Base-by-base conservation (phyloP, 35 echinoderm and acorn worm genomes). In the Apostichopus japonicus region DNA sequence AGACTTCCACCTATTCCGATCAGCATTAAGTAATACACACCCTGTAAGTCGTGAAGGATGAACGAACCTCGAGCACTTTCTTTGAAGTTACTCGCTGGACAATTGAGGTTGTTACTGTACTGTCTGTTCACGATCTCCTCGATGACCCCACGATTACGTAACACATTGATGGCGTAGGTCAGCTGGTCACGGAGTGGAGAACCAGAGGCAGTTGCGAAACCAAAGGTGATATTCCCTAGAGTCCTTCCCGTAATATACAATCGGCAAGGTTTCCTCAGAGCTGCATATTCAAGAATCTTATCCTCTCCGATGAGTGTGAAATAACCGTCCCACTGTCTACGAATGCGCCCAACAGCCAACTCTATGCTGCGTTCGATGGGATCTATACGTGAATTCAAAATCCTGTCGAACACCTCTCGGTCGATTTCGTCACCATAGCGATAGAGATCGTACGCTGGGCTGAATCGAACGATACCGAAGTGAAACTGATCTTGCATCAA, bases 181-280 rank as follows among this genome's bases (percentile, higher is more conserved):
- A 99, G 76, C 54, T 95, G 95, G 77, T 99, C 97, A 0, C 95
- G 93, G 8, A 99, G 93, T 61, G 97, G 95, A 9, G 95, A 99
- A 53, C 96, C 96, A 10, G 96, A 94, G 25, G 91, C 90, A 4
- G 87, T 87, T 17, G 94, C 96, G 6, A 98, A 92, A 2, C 92
- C 94, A 53, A 92, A 98, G 24, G 89, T 94, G 9, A 95, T 90
- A 53, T 82, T 95, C 21, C 92, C 95, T 4, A 95, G 71, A 16
- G 75, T 79, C 4, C 88, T 78, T 56, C 94, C 92, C 15, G 77
- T 67, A 22, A 95, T 78, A 33, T 91, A 95, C 10, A 99, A 83
- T 24, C 95, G 77, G 53, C 97, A 99, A 23, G 94, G 95, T 75
- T 23, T 80, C 5, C 93, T 55, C 6, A 73, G 91, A 25, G 84